These are phyloP conservation scores for Caenorhabditis macrosperma DNA, from an alignment of 2,888 invertebrate genomes.

Conservation along the genomic window DNA sequence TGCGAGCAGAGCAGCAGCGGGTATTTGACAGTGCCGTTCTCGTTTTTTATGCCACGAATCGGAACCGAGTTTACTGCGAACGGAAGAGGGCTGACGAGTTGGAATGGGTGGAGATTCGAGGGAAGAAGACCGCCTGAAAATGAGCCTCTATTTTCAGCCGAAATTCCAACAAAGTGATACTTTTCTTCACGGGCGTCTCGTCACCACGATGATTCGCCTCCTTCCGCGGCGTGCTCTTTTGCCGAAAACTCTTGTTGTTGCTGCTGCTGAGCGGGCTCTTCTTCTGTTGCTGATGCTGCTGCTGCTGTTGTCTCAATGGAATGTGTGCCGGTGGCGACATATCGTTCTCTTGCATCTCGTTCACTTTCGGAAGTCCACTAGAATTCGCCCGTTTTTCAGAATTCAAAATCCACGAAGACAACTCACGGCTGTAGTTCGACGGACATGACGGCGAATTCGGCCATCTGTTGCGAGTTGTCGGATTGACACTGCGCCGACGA, in stretches of 20 bases:
- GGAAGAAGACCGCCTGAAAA: no score
- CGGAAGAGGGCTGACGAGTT: conserved; percentile 44
- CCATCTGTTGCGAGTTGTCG: not conserved
- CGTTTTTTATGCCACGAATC: conserved; percentile 46
- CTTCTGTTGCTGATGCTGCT: not conserved
- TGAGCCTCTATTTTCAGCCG: no score
- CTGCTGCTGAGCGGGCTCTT: no score
- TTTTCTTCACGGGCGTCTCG: not conserved
- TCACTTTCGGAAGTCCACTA: conserved; percentile 51
- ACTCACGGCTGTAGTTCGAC: conserved; percentile 45
- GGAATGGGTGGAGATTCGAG: conserved; percentile 20
- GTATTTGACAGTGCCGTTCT: conserved; percentile 65
- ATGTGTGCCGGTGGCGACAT: conserved; percentile 47
- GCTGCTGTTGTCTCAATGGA: not conserved
- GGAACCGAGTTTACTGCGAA: conserved; percentile 32
- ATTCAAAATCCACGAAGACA: not conserved
- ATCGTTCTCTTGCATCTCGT: conserved; percentile 3
- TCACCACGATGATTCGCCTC: no score
- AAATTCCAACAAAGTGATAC: no score
- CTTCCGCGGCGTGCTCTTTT: no score
- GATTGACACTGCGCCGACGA: no score
- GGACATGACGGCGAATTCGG: conserved; percentile 14
- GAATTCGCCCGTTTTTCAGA: not conserved
- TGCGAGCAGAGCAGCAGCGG: conserved; percentile 81
- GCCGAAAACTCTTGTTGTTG: no score